Conservation (phyloP, 2,113 vertebrate species). For the Brienomyrus brachyistius region DNA sequence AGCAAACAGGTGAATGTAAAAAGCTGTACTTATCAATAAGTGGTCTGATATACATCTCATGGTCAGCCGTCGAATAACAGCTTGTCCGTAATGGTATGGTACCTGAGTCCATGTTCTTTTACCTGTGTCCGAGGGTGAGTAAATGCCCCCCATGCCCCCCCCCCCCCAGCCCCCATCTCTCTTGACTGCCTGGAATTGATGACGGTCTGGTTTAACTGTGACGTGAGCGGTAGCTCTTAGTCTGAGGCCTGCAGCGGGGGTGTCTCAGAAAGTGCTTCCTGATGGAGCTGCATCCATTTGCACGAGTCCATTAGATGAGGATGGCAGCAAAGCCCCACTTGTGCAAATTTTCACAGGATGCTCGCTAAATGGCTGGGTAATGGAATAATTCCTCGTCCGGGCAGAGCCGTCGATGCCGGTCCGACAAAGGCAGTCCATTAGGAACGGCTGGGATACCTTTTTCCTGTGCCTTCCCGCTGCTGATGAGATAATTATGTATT, state of each 20-base stretch:
- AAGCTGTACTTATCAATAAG: neutral
- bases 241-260: constrained; percentile 22
- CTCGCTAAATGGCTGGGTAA: constrained; percentile 31
- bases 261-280: constrained; percentile 30
- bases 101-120: neutral
- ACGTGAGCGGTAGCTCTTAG: constrained; percentile 26
- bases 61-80: neutral
- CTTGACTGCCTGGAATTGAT: constrained; percentile 14
- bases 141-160: neutral
- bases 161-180: neutral
- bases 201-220: constrained; percentile 9
- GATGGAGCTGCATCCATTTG: constrained; percentile 23
- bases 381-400: constrained; percentile 20
- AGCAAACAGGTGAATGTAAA: neutral
- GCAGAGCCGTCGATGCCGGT: constrained; percentile 5
- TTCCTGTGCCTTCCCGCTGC: neutral
- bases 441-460: neutral
- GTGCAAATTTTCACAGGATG: constrained; percentile 32
- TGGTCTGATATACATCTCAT: neutral
- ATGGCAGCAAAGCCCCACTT: constrained; percentile 23
- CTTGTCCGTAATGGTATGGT: neutral
- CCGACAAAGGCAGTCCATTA: constrained; percentile 3
- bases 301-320: constrained; percentile 16
- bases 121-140: neutral
- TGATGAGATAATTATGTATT: constrained; percentile 17